Evolutionary conservation across 2,888 invertebrate species (phyloP), one percentile per base, ranked within the genome.

Genomic region (Balanococcus diminutus): DNA sequence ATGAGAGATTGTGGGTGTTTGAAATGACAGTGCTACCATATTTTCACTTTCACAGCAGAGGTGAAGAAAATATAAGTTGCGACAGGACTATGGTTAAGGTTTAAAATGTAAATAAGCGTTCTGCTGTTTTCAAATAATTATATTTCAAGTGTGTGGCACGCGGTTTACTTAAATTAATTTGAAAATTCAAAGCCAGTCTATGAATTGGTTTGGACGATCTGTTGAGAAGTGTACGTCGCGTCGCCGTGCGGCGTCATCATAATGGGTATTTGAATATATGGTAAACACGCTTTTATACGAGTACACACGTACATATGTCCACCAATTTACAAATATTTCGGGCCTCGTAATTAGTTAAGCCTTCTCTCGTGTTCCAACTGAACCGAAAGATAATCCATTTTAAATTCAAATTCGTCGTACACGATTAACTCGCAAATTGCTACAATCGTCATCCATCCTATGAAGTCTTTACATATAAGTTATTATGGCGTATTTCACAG

Each of bases 231-330:
- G 42, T 42, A 42, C 11, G 42, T 14, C 11, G 42, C n/a, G n/a
- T n/a, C n/a, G n/a, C n/a, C n/a, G n/a, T n/a, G n/a, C n/a, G n/a
- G 14, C 42, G 42, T 14, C 42, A 42, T 14, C 42, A n/a, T 56
- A 56, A 56, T 56, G 56, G 56, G 56, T 56, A 56, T 56, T 56
- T 22, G 56, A 56, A 56, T 56, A 22, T 42, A 42, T 42, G 42
- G 42, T 14, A 42, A 42, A 56, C 9, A 56, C 56, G 19, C 56
- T 19, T 8, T 36, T 32, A 36, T 6, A 82, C 83, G n/a, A n/a
- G n/a, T n/a, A n/a, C n/a, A n/a, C n/a, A n/a, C n/a, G n/a, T n/a
- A 61, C 83, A 16, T 56, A 25, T 42, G 46, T 51, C 83, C 46
- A 79, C 79, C 28, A 36, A 22, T 28, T 79, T 28, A 28, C 22